Conservation (phyloP, 2,888 invertebrate species). For the Ormyrus rosae region DNA sequence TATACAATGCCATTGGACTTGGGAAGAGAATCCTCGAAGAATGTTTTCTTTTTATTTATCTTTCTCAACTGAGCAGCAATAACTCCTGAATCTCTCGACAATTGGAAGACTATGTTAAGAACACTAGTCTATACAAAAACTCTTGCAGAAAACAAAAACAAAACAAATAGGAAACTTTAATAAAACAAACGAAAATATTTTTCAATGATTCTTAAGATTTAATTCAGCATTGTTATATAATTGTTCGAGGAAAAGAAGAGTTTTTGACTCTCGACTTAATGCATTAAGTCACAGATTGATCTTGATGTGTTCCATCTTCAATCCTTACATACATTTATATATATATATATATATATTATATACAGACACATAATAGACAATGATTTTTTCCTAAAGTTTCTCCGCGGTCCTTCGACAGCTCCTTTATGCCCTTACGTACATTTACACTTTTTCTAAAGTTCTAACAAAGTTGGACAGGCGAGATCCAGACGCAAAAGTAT, state of each 20-base stretch:
- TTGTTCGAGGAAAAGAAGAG: constrained; percentile 13
- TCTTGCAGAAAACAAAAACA: no score
- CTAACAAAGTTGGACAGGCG: constrained; percentile 45
- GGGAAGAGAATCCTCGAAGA: constrained; percentile 15
- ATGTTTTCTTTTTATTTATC: neutral
- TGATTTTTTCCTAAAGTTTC: constrained; percentile 28
- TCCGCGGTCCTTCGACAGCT: neutral
- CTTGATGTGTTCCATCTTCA: neutral
- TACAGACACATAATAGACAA: constrained; percentile 50
- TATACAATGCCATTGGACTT: constrained; percentile 28
- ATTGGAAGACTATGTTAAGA: constrained; percentile 41
- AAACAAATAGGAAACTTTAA: no score
- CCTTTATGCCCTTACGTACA: constrained; percentile 7
- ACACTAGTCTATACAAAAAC: constrained; percentile 13
- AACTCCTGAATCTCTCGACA: constrained; percentile 9
- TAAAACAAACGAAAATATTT: no score
- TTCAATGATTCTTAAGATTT: no score
- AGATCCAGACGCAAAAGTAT: constrained; percentile 44
- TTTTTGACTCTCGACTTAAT: constrained; percentile 22
- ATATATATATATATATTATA: constrained; percentile 47
- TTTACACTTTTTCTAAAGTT: constrained; percentile 18
- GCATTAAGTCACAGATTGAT: constrained; percentile 8
- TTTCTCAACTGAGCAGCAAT: constrained; percentile 14
- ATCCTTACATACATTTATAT: constrained; percentile 37
- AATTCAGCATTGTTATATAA: neutral